Percentiles rank a stretch among this genome's conserved stretches.
Conservation (phyloP, 2,113 vertebrate genomes). For the Choloepus hoffmanni region DNA sequence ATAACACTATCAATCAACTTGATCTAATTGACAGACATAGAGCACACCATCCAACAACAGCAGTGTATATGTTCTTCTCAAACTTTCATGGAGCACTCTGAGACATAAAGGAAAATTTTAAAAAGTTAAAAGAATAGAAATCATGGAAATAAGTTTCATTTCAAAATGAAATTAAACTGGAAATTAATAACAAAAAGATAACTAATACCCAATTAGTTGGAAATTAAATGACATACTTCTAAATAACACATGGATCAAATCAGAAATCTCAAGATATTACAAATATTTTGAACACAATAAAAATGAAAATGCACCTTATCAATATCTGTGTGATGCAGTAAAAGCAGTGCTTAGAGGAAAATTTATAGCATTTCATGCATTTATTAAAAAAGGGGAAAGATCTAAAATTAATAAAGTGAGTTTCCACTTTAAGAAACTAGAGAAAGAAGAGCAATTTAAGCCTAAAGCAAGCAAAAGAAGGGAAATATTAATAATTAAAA, state of each 20-base stretch:
- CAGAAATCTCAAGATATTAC: too few species aligned
- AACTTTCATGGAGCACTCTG: not conserved
- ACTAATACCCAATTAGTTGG: not conserved
- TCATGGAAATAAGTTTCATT: not conserved
- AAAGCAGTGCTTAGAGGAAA: too few species aligned
- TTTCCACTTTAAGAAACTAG: not conserved
- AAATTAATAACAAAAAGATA: not conserved
- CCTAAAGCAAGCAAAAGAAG: not conserved
- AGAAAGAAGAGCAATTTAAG: not conserved
- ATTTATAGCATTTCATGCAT: too few species aligned
- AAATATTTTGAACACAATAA: too few species aligned
- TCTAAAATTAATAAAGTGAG: not conserved
- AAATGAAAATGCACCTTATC: too few species aligned
- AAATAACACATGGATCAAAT: not conserved
- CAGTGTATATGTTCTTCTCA: not conserved
- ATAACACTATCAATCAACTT: too few species aligned
- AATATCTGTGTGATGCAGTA: too few species aligned
- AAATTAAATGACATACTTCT: not conserved
- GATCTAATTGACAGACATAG: too few species aligned
- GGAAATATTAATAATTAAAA: not conserved
- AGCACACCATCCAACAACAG: not conserved
- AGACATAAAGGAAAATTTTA: not conserved
- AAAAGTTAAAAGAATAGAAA: not conserved
- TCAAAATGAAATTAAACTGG: not conserved
- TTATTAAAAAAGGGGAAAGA: too few species aligned